phyloP scores from a whole-genome alignment of 1,140 invertebrate species.

The Telenomus remus region DNA sequence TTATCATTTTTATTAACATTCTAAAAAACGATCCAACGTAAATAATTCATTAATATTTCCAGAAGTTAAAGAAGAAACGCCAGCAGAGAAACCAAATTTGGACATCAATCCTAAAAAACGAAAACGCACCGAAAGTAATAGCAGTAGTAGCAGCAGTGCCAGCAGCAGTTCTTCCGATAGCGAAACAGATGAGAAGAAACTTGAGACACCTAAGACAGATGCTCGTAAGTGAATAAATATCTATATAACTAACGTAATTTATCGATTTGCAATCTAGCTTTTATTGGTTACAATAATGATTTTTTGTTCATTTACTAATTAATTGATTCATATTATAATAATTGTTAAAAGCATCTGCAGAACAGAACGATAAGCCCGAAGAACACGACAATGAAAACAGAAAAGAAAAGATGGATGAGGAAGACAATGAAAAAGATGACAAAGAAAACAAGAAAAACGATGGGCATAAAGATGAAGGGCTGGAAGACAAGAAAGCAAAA shows the following conservation, averaged over 20 bases:
- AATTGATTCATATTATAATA: not conserved
- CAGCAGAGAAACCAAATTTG: conserved; percentile 40
- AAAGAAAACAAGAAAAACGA: conserved; percentile 51
- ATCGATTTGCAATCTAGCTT: too few species aligned
- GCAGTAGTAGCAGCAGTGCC: conserved; percentile 68
- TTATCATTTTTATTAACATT: not conserved
- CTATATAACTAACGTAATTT: not conserved
- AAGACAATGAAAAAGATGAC: conserved; percentile 59
- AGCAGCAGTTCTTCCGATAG: conserved; percentile 70
- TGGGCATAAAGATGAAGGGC: conserved; percentile 61
- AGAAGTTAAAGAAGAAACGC: conserved; percentile 63
- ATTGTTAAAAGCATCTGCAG: conserved; percentile 51
- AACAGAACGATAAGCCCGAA: conserved; percentile 63
- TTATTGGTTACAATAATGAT: too few species aligned
- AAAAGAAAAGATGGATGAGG: conserved; percentile 68
- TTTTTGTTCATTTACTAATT: too few species aligned
- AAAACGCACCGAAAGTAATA: conserved; percentile 70
- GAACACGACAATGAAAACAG: conserved; percentile 69
- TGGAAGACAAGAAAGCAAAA: conserved; percentile 61
- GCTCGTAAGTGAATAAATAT: conserved; percentile 31
- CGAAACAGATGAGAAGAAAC: conserved; percentile 62
- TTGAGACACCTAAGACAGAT: conserved; percentile 55
- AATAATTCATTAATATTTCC: too few species aligned
- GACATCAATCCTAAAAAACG: conserved; percentile 66
- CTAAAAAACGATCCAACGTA: too few species aligned